phyloP scores from a whole-genome alignment of 2,888 invertebrate genomes.

The Steinernema hermaphroditum region DNA sequence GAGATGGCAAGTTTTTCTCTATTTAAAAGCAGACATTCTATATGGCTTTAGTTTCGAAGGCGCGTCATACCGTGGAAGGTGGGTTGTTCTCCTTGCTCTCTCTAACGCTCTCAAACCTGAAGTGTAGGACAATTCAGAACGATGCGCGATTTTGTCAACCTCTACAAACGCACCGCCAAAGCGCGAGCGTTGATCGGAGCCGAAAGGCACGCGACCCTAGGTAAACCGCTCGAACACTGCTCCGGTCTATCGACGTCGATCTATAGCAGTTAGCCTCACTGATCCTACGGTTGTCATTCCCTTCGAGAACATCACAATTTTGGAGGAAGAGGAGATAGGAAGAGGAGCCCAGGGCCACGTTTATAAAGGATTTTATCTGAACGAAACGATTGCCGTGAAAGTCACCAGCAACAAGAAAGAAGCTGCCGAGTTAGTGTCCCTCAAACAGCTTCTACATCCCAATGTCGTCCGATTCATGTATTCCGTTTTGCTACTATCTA shows the following conservation, averaged over 20 bases:
- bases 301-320: neutral
- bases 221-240: neutral
- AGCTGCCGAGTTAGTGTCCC: neutral
- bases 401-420: neutral
- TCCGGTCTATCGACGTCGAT: neutral
- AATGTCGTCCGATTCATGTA: constrained; percentile 1
- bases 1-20: neutral
- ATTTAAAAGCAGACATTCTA: neutral
- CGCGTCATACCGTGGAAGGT: neutral
- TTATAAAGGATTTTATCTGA: neutral
- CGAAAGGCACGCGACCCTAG: neutral
- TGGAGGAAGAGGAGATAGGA: neutral
- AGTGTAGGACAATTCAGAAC: neutral
- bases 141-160: neutral
- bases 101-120: neutral
- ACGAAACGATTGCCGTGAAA: neutral
- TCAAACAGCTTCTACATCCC: neutral
- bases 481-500: neutral
- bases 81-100: neutral
- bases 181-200: neutral
- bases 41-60: neutral
- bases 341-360: neutral
- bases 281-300: neutral
- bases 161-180: neutral
- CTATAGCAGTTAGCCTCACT: neutral